phyloP scores from a whole-genome alignment of 2,113 vertebrate genomes.

The Mungos mungo region DNA sequence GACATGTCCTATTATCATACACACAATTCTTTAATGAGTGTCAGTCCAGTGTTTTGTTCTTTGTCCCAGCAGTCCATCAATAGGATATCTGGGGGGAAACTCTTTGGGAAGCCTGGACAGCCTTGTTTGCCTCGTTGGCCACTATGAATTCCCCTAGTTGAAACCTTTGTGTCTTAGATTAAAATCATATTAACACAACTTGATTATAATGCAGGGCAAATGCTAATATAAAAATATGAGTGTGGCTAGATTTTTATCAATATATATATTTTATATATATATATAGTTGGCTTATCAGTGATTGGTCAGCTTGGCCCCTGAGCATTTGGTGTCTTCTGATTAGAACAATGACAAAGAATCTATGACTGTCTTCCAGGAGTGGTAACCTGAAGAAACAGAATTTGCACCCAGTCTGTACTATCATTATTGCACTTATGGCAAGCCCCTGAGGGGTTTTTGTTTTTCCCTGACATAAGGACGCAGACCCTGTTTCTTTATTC shows the following conservation, averaged over 20 bases:
- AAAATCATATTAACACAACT: neutral
- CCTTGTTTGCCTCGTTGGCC: neutral
- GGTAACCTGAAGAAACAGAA: neutral
- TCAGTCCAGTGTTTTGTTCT: neutral
- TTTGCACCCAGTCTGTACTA: neutral
- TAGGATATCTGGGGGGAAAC: neutral
- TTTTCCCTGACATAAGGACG: neutral
- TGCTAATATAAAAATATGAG: neutral
- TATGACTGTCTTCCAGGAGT: neutral
- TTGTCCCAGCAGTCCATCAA: neutral
- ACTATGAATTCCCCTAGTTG: neutral
- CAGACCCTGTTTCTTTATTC: neutral
- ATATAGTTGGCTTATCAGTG: neutral
- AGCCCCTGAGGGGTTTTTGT: neutral
- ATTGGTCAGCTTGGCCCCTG: neutral
- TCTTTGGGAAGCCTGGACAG: neutral
- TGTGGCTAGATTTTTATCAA: neutral
- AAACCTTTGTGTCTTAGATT: neutral
- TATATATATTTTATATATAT: neutral
- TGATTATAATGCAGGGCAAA: neutral
- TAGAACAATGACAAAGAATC: neutral
- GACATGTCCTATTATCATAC: neutral
- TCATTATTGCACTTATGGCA: neutral
- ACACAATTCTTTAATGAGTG: neutral
- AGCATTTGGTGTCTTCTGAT: neutral